Evolutionary conservation across 2,888 invertebrate species (phyloP).

Genomic region (Labia minor): DNA sequence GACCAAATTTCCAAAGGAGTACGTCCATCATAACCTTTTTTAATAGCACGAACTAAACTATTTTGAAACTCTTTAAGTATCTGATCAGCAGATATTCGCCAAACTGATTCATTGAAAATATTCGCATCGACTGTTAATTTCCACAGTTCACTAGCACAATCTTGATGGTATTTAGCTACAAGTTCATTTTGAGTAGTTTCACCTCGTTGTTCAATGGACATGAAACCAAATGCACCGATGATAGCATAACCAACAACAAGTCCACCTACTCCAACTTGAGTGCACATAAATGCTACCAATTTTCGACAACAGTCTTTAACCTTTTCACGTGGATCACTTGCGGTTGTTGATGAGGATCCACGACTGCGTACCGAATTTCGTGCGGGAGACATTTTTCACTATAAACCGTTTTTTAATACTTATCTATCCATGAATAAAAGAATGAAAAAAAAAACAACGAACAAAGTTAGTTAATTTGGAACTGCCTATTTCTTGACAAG

Average conservation of each 20-base stretch:
- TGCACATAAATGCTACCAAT: conserved; percentile 83
- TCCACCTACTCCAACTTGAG: conserved; percentile 81
- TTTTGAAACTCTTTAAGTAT: conserved; percentile 57
- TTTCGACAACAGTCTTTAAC: conserved; percentile 78
- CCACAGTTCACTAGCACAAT: conserved; percentile 55
- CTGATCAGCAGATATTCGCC: conserved; percentile 48
- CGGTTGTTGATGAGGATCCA: conserved; percentile 51
- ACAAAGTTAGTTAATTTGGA: not conserved
- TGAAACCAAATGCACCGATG: conserved; percentile 72
- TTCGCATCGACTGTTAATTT: conserved; percentile 51
- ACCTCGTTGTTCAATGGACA: conserved; percentile 57
- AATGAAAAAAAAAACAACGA: not conserved
- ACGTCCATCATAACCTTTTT: conserved; percentile 60
- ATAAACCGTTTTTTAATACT: not conserved
- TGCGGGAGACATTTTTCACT: not conserved
- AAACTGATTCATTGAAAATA: conserved; percentile 54
- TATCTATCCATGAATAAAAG: not conserved
- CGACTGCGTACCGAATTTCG: conserved; percentile 51
- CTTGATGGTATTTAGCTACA: conserved; percentile 42
- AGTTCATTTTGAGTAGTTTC: conserved; percentile 35
- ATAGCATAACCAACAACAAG: conserved; percentile 78
- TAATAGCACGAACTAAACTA: conserved; percentile 52
- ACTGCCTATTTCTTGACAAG: not conserved
- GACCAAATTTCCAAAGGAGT: conserved; percentile 65
- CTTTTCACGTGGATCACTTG: conserved; percentile 56